Evolutionary conservation across 2,797 vertebrate genomes (phyloP).

Genomic region (Pygocentrus nattereri): DNA sequence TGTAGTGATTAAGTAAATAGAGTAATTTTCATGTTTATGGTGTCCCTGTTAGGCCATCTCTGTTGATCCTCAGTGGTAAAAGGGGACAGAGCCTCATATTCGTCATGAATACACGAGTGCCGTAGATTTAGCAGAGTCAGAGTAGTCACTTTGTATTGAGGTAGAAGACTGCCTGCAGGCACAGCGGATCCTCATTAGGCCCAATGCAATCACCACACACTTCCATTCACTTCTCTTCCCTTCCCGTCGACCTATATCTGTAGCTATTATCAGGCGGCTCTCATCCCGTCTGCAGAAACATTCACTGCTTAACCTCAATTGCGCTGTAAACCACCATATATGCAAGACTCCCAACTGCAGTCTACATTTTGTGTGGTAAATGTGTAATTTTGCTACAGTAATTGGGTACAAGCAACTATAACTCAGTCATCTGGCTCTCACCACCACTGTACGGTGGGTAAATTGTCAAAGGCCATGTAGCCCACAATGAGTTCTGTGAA

Average conservation of each 20-base stretch:
- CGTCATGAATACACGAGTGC: neutral
- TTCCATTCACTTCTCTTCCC: constrained; percentile 33
- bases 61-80: neutral
- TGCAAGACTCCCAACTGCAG: neutral
- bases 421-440: neutral
- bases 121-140: constrained; percentile 49
- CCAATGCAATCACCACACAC: constrained; percentile 40
- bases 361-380: neutral
- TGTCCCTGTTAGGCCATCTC: neutral
- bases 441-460: neutral
- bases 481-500: too few relatives aligned
- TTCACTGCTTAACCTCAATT: constrained; percentile 8
- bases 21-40: too few relatives aligned
- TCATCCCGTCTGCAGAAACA: constrained; percentile 17
- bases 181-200: constrained; percentile 47
- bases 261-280: constrained; percentile 33
- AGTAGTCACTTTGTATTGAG: constrained; percentile 46
- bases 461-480: neutral
- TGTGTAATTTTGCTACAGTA: neutral
- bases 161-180: constrained; percentile 35
- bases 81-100: neutral
- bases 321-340: neutral
- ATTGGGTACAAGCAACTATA: too few relatives aligned
- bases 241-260: constrained; percentile 38
- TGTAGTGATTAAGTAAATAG: neutral